Conservation (phyloP, 2,113 vertebrate genomes). For the Myiozetetes cayanensis region DNA sequence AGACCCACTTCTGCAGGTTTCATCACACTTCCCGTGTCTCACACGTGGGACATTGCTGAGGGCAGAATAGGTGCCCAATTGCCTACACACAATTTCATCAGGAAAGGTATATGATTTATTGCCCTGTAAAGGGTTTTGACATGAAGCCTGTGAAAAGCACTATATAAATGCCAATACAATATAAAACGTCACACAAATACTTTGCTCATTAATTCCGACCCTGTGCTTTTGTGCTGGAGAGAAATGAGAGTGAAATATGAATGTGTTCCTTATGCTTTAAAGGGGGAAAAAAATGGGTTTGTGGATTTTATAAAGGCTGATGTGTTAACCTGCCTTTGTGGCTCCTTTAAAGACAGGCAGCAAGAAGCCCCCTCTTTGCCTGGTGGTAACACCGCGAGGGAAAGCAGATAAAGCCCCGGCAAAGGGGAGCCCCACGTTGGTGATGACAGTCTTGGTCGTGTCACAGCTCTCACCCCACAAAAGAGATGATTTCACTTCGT, state of each 20-base stretch:
- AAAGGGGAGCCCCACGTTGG: neutral
- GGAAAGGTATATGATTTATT: slow-evolving; percentile 52
- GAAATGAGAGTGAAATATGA: slow-evolving; percentile 37
- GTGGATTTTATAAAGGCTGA: slow-evolving; percentile 46
- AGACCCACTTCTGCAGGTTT: slow-evolving; percentile 40
- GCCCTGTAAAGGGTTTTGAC: slow-evolving; percentile 60
- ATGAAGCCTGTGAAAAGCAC: slow-evolving; percentile 58
- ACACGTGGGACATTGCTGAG: slow-evolving; percentile 26
- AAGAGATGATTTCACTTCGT: neutral
- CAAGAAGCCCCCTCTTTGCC: neutral
- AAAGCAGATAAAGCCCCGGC: neutral
- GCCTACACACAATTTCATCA: slow-evolving; percentile 45
- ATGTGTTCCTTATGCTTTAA: slow-evolving; percentile 35
- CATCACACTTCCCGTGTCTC: slow-evolving; percentile 24
- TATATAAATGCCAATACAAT: slow-evolving; percentile 64
- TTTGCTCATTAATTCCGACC: slow-evolving; percentile 58
- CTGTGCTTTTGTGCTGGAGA: slow-evolving; percentile 21
- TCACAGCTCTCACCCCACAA: neutral
- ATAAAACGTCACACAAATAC: slow-evolving; percentile 55
- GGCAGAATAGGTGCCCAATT: slow-evolving; percentile 53
- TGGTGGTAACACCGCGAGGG: neutral
- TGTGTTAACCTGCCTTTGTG: neutral
- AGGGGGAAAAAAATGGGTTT: slow-evolving; percentile 13
- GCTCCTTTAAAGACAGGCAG: neutral
- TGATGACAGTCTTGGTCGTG: neutral